phyloP scores from a whole-genome alignment of 2,113 vertebrate species.

The Donacobius atricapilla region DNA sequence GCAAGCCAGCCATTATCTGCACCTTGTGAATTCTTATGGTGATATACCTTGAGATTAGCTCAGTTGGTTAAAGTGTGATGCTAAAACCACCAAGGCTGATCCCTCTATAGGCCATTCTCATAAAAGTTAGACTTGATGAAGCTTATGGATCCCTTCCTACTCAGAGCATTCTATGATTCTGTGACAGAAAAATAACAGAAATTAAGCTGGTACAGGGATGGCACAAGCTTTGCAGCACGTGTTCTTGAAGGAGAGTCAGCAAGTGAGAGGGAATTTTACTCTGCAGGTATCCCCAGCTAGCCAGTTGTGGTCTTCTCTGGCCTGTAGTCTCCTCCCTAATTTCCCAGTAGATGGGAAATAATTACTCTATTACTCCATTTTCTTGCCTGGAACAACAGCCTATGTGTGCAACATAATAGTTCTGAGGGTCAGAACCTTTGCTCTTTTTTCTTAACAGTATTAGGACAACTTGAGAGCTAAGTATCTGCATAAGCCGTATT shows the following conservation, averaged over 20 bases:
- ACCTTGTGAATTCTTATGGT: background rate
- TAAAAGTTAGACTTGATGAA: background rate
- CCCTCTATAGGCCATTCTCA: background rate
- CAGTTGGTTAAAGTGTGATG: fast-evolving
- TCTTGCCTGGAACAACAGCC: background rate
- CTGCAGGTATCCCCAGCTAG: background rate
- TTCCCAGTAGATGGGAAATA: background rate
- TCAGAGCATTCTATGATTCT: background rate
- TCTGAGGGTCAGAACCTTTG: background rate
- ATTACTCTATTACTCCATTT: background rate
- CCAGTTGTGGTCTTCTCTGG: background rate
- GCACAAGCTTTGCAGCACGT: background rate
- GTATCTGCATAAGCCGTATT: background rate
- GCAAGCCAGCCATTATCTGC: background rate
- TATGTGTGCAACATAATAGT: background rate
- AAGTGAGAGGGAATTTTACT: background rate
- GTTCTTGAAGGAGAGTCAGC: background rate
- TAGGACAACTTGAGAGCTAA: background rate
- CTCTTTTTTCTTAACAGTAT: background rate
- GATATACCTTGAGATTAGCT: background rate
- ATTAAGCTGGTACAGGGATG: background rate
- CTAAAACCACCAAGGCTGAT: background rate
- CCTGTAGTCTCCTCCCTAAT: background rate
- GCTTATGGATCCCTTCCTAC: background rate
- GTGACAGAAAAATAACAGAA: background rate